Evolutionary conservation across 2,797 vertebrate genomes (phyloP), one percentile per base, ranked within the genome.

Genomic region (Pantherophis vulpinus): DNA sequence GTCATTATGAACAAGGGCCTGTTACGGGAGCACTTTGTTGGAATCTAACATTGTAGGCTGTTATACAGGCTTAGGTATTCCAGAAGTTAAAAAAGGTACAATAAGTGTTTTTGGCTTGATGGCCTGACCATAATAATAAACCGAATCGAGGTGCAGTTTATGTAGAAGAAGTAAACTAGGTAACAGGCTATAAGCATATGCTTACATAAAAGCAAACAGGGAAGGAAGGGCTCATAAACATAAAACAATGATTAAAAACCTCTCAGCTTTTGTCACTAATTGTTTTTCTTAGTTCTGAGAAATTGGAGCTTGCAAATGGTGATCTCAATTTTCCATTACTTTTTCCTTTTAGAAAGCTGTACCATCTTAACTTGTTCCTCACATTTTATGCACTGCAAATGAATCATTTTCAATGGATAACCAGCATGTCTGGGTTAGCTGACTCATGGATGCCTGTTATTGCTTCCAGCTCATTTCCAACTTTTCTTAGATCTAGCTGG

Each of bases 321-420:
- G 27, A 29, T 27, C 32, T 51, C 27, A 27, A 37, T 66, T 87
- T 87, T 86, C 51, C 60, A 90, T 37, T 66, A 7, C 37, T 29
- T 86, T 59, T 58, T 29, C 51, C 18, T 20, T 93, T 87, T 87
- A 74, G 59, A 56, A 51, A 74, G 18, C 27, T 10, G 10, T 32
- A 25, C n/a, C 37, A 9, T 63, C 6, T 86, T 86, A 83, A 83
- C 37, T 83, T 74, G 10, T 47, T 47, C 79, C 10, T 83, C 20
- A 25, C 20, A 83, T 47, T 47, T 83, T 83, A 47, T 83, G 11
- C 16, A 32, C 14, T 93, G 32, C 86, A 86, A 55, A 56, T 91
- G 79, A 91, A 79, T 93, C 47, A 86, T 58, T 79, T 91, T 89
- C 32, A 37, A 9, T 56, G 32, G 74, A 91, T 66, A 83, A 63